A percentile compares a stretch with the other conserved stretches of the same genome.
These are phyloP conservation scores for Calosoma granatense DNA, from an alignment of 1,140 invertebrate species.

Conservation along the genomic window DNA sequence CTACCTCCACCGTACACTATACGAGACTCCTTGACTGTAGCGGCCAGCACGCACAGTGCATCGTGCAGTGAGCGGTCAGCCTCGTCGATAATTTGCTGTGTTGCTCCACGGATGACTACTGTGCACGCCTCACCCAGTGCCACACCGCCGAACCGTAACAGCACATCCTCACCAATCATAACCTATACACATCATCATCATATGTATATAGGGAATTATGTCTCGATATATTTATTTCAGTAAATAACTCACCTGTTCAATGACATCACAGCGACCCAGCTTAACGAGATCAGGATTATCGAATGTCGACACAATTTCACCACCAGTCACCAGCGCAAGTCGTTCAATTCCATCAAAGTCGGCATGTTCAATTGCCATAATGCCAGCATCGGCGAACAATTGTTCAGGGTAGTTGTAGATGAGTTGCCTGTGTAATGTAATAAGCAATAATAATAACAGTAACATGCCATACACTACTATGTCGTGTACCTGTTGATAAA, in stretches of 20 bases:
- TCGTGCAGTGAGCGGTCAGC: conserved; percentile 97
- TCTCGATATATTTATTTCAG: conserved; percentile 9
- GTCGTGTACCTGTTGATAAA: conserved; percentile 83
- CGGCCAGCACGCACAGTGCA: conserved; percentile 92
- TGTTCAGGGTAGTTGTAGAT: conserved; percentile 99
- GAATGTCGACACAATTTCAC: conserved; percentile 98
- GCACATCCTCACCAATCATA: conserved; percentile 96
- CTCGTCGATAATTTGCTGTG: conserved; percentile 98
- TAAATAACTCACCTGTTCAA: conserved; percentile 66
- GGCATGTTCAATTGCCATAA: conserved; percentile 99
- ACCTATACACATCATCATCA: conserved; percentile 37
- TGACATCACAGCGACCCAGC: conserved; percentile 87
- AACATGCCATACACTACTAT: neutral
- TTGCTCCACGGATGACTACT: conserved; percentile 95
- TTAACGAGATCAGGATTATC: conserved; percentile 87
- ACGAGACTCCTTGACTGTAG: conserved; percentile 88
- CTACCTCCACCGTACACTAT: conserved; percentile 86
- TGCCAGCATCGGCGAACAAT: conserved; percentile 93
- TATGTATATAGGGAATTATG: neutral
- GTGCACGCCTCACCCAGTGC: conserved; percentile 94
- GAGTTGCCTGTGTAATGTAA: conserved; percentile 61
- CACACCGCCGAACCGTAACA: conserved; percentile 93
- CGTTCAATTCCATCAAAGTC: conserved; percentile 99
- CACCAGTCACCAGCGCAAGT: conserved; percentile 91
- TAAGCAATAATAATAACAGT: conserved; percentile 5